phyloP scores from a whole-genome alignment of 2,888 invertebrate genomes.

The Anthophora plumipes region DNA sequence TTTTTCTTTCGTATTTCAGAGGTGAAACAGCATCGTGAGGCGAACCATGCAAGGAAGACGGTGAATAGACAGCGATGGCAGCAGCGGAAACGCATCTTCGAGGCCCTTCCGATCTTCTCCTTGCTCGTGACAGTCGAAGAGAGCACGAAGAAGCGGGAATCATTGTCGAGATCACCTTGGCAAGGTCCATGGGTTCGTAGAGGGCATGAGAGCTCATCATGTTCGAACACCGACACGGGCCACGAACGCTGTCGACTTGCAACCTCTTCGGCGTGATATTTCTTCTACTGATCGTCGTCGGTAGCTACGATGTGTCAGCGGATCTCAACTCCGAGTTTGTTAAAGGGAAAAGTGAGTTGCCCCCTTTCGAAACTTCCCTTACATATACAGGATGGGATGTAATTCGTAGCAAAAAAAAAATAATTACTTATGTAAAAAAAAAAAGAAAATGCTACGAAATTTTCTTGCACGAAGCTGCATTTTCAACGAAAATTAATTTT shows the following conservation, averaged over 20 bases:
- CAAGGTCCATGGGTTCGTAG: slow-evolving; percentile 79
- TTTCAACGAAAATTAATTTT: no score
- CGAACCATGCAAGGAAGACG: slow-evolving; percentile 73
- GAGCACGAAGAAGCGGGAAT: slow-evolving; percentile 65
- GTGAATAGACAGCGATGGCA: slow-evolving; percentile 77
- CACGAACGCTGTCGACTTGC: slow-evolving; percentile 79
- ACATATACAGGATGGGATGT: no score
- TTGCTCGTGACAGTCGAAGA: slow-evolving; percentile 66
- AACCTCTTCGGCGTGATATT: slow-evolving; percentile 73
- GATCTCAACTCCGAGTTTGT: slow-evolving; percentile 88
- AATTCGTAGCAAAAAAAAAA: no score
- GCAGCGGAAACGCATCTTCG: slow-evolving; percentile 68
- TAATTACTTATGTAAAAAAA: no score
- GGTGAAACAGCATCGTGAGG: slow-evolving; percentile 46
- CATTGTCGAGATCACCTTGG: slow-evolving; percentile 68
- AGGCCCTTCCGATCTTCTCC: slow-evolving; percentile 60
- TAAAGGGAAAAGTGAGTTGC: slow-evolving; percentile 91
- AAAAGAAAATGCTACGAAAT: no score
- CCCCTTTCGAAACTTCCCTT: background rate
- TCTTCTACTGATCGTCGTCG: slow-evolving; percentile 74
- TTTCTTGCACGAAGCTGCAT: no score
- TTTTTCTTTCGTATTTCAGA: slow-evolving; percentile 64
- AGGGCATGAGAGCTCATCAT: slow-evolving; percentile 84
- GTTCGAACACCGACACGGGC: slow-evolving; percentile 81
- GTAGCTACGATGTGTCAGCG: slow-evolving; percentile 77